Base-by-base conservation (phyloP, 2,888 invertebrate genomes). In the Drosophila stalkeri region DNA sequence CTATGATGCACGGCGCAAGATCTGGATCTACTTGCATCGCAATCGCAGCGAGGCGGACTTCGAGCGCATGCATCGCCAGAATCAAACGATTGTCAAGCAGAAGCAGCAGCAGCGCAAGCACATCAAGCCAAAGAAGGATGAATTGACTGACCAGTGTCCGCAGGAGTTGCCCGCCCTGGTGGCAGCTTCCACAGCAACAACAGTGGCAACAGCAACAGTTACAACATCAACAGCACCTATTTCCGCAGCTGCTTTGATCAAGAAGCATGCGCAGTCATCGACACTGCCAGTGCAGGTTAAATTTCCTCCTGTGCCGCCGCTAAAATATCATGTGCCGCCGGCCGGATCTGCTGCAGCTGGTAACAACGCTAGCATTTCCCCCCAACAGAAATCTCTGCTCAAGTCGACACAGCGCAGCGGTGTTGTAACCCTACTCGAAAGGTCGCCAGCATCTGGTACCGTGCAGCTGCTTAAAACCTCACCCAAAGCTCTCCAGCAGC, bases 1-100 rank as follows among this genome's bases (percentile, higher is more conserved):
- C 86, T 99, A 98, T 91, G 98, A 99, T 92, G 96, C 97, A 1
- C 96, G 97, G 85, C 95, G 97, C 6, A 98, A 98, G 87, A 95
- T 98, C 37, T 99, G 99, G 99, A 97, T 98, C n/a, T 99, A 99
- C 92, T 94, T 99, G 64, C 98, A 99, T 92, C 94, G 98, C 65
- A 95, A 96, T 90, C 93, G 94, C 54, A 93, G 93, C 0, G 94
- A 94, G 82, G 94, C 94, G 51, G 95, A 95, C 82, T 95, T 95
- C 75, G 96, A 96, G 92, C 94, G 95, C 82, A 94, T 95, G 79
- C 96, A 96, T 90, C 95, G 95, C 72, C 95, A 96, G 83, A 94
- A 94, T 66, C 96, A 95, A 90, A 95, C 94, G 37, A 92, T 95
- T 72, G 94, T 94, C 33, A 95, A 95, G 82, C 94, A 94, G 59